These are phyloP conservation scores for Saguinus midas DNA, from an alignment of 2,113 vertebrate genomes.

Conservation along the genomic window DNA sequence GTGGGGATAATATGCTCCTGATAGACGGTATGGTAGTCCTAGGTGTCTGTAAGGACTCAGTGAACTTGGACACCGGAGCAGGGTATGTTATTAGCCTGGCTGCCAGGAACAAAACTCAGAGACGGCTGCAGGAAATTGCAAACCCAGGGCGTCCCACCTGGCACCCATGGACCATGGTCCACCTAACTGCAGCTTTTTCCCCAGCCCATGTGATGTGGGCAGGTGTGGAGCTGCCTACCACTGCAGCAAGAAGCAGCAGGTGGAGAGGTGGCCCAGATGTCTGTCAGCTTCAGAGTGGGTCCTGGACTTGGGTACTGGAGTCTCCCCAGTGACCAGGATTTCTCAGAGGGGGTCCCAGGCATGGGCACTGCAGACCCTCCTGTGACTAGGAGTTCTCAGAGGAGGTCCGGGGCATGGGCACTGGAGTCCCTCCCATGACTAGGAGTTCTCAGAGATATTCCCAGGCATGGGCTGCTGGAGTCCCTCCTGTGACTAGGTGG, in stretches of 20 bases:
- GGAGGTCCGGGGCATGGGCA: background rate
- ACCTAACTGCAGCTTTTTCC: background rate
- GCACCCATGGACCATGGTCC: too few relatives aligned
- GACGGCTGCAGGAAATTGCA: background rate
- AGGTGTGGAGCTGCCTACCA: background rate
- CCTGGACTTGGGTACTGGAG: background rate
- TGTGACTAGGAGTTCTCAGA: background rate
- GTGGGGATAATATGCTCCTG: background rate
- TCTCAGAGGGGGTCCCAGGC: too few relatives aligned
- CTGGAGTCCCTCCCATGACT: too few relatives aligned
- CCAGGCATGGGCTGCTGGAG: background rate
- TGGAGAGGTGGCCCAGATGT: too few relatives aligned
- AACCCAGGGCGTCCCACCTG: background rate
- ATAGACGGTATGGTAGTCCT: too few relatives aligned
- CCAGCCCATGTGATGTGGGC: background rate
- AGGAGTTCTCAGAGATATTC: background rate
- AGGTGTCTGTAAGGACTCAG: background rate
- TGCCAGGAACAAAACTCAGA: background rate
- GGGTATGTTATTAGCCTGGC: background rate
- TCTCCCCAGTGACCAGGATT: background rate
- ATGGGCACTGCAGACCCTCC: background rate
- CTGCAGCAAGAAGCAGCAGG: background rate
- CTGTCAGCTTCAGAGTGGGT: background rate
- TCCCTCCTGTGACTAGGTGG: background rate
- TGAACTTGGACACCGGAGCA: background rate